Evolutionary conservation across 2,888 invertebrate genomes (phyloP).

Genomic region (Pomacea canaliculata): DNA sequence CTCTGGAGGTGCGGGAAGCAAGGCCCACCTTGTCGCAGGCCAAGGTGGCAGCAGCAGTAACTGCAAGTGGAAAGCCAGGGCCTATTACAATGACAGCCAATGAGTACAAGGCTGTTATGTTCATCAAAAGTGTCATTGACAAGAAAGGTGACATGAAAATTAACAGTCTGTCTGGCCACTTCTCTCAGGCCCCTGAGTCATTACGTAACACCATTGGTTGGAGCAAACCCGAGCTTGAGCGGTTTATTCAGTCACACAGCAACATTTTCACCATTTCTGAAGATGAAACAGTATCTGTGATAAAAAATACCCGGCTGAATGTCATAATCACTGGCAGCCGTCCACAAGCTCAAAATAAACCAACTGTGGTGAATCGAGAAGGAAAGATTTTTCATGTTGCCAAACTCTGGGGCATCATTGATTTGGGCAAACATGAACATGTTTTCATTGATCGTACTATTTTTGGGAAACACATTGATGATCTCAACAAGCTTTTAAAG

Average conservation of each 20-base stretch:
- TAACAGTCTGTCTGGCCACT: constrained; percentile 61
- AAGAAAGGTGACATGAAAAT: constrained; percentile 65
- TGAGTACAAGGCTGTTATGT: constrained; percentile 70
- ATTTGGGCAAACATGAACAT: constrained; percentile 70
- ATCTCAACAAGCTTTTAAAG: constrained; percentile 65
- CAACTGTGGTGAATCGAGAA: constrained; percentile 61
- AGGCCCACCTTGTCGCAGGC: constrained; percentile 45
- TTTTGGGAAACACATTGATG: constrained; percentile 65
- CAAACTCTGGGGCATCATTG: constrained; percentile 70
- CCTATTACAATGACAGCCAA: constrained; percentile 70
- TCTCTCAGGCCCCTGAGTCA: constrained; percentile 66
- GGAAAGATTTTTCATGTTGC: constrained; percentile 70
- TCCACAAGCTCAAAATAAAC: constrained; percentile 53
- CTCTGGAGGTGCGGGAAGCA: constrained; percentile 50
- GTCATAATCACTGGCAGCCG: constrained; percentile 68
- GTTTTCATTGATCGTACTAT: constrained; percentile 70
- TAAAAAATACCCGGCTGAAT: constrained; percentile 66
- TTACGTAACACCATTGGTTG: constrained; percentile 68
- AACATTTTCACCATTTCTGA: constrained; percentile 66
- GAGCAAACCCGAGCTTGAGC: constrained; percentile 66
- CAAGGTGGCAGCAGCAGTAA: constrained; percentile 33
- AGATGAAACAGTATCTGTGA: constrained; percentile 64
- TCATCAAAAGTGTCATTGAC: constrained; percentile 68
- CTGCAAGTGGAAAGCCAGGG: constrained; percentile 50
- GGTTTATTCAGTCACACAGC: constrained; percentile 64